Evolutionary conservation across 2,113 vertebrate genomes (phyloP).

Genomic region (Nanorana parkeri): DNA sequence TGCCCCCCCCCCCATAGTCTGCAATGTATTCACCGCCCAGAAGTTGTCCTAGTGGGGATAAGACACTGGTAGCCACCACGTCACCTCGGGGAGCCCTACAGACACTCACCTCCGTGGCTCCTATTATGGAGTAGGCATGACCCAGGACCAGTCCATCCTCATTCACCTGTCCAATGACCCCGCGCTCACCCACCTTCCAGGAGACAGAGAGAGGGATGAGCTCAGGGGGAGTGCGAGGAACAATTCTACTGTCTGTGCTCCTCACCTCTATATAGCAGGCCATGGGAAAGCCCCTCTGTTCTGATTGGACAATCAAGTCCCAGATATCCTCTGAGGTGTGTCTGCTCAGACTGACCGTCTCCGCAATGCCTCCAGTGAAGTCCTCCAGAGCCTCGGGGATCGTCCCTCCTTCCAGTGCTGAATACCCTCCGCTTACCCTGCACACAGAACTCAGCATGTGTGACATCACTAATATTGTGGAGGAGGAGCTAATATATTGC

Average conservation of each 20-base stretch:
- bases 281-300: constrained; percentile 71
- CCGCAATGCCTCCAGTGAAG: constrained; percentile 80
- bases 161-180: neutral
- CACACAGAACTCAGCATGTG: neutral
- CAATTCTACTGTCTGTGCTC: no score
- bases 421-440: constrained; percentile 77
- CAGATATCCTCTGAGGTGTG: constrained; percentile 71
- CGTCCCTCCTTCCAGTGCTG: constrained; percentile 77
- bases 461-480: no score
- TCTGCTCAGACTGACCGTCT: constrained; percentile 64
- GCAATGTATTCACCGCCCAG: no score
- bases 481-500: no score
- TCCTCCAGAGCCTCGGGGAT: constrained; percentile 84
- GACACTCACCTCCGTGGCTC: constrained; percentile 67
- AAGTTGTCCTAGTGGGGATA: no score
- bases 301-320: constrained; percentile 68
- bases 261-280: constrained; percentile 78
- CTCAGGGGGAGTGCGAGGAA: no score
- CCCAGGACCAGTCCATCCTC: constrained; percentile 76
- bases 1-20: no score
- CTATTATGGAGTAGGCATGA: constrained; percentile 79
- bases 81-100: no score
- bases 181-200: neutral
- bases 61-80: no score
- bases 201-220: neutral